A percentile compares a stretch with the other conserved stretches of the same genome.
Evolutionary conservation across 2,888 invertebrate species (phyloP).

Genomic region (Dasysyrphus albostriatus): DNA sequence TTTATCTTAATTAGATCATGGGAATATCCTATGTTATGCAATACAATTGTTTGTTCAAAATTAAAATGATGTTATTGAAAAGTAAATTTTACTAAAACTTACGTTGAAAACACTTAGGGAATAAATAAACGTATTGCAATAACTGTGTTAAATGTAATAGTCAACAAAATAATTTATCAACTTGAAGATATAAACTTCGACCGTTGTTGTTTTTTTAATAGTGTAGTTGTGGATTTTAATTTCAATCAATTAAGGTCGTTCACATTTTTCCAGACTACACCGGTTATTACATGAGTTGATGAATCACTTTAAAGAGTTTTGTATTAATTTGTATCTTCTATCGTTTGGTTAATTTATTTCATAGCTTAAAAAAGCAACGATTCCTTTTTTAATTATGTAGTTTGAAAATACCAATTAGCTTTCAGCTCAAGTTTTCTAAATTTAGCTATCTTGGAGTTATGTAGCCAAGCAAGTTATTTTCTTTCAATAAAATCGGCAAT

Average conservation of each 20-base stretch:
- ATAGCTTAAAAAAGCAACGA: background rate
- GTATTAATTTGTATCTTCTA: conserved; percentile 14
- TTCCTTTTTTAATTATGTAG: background rate
- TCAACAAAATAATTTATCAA: conserved; percentile 31
- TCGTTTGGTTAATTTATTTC: conserved; percentile 7
- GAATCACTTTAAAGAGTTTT: conserved; percentile 34
- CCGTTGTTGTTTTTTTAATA: background rate
- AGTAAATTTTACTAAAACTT: no score
- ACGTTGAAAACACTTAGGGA: background rate
- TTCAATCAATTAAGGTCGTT: conserved; percentile 26
- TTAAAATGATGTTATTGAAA: background rate
- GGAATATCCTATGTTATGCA: background rate
- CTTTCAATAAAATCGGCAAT: no score
- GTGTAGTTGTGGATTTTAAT: conserved; percentile 18
- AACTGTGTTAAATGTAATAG: background rate
- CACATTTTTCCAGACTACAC: conserved; percentile 45
- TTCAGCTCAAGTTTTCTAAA: no score
- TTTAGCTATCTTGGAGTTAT: no score
- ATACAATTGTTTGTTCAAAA: background rate
- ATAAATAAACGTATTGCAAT: background rate
- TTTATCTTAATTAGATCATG: background rate
- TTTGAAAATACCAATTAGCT: background rate
- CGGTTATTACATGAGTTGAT: conserved; percentile 37
- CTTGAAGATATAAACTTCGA: background rate
- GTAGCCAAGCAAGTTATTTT: no score